phyloP scores from a whole-genome alignment of 92 coral and sea anemone species.

The Diadumene lineata region DNA sequence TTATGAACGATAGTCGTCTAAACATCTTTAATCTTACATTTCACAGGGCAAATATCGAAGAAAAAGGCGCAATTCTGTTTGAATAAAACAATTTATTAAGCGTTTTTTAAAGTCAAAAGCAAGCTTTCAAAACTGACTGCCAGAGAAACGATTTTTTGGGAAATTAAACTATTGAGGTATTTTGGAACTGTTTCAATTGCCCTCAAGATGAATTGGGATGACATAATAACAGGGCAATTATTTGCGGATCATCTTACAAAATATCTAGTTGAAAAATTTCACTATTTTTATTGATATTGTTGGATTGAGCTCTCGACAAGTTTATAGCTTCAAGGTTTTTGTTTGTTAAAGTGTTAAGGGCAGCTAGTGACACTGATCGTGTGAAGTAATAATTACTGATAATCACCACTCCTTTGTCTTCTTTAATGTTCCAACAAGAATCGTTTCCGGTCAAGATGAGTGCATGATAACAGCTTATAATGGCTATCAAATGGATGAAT shows the following conservation, averaged over 20 bases:
- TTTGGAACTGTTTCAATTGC: conserved; percentile 11
- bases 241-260: neutral
- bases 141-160: neutral
- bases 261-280: neutral
- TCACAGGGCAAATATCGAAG: neutral
- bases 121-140: neutral
- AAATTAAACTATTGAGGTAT: neutral
- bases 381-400: conserved; percentile 83
- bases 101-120: neutral
- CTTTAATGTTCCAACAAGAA: conserved; percentile 91
- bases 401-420: conserved; percentile 84
- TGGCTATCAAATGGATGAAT: conserved; percentile 43
- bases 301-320: neutral
- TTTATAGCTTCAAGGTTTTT: neutral
- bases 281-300: neutral
- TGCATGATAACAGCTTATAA: conserved; percentile 54
- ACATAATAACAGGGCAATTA: neutral
- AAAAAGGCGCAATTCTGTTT: neutral
- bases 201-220: neutral
- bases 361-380: conserved; percentile 31
- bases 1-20: neutral
- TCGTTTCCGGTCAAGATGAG: conserved; percentile 92
- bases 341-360: conserved; percentile 1
- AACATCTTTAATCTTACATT: neutral
- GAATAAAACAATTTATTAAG: neutral